Percentiles rank a stretch among this genome's conserved stretches.
phyloP scores from a whole-genome alignment of 2,113 vertebrate genomes.

The Psettodes erumei region DNA sequence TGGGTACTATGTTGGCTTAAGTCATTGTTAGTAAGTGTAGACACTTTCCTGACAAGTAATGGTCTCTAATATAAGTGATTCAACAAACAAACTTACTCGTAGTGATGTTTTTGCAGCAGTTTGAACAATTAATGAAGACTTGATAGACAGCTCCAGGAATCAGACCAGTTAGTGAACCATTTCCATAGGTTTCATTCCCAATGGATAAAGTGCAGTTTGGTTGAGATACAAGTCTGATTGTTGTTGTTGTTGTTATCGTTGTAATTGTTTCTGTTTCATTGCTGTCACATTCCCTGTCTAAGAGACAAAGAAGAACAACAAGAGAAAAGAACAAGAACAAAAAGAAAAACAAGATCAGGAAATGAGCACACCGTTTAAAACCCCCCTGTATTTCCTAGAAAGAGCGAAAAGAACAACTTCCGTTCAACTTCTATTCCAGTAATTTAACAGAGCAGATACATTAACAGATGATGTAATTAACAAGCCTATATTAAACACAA shows the following conservation, averaged over 20 bases:
- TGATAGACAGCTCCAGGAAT: constrained; percentile 37
- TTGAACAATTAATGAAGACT: background rate
- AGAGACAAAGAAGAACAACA: background rate
- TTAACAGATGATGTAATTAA: background rate
- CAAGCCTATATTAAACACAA: background rate
- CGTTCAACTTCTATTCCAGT: background rate
- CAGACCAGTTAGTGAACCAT: background rate
- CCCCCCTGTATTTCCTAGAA: too few species aligned
- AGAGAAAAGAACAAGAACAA: background rate
- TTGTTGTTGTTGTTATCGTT: background rate
- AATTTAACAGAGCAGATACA: background rate
- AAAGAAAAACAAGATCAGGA: background rate
- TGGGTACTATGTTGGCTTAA: background rate
- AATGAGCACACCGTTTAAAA: too few species aligned
- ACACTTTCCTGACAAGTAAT: background rate
- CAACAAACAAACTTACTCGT: constrained; percentile 45
- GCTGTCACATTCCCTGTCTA: background rate
- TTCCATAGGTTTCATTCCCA: accelerated
- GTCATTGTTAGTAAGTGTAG: background rate
- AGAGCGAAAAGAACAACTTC: too few species aligned
- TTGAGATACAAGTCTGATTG: accelerated
- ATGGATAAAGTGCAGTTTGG: constrained; percentile 1
- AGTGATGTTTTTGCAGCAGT: constrained; percentile 35
- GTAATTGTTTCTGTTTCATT: background rate
- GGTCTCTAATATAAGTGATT: background rate